phyloP scores from a whole-genome alignment of 2,113 vertebrate species.

The Hiodon tergisus region DNA sequence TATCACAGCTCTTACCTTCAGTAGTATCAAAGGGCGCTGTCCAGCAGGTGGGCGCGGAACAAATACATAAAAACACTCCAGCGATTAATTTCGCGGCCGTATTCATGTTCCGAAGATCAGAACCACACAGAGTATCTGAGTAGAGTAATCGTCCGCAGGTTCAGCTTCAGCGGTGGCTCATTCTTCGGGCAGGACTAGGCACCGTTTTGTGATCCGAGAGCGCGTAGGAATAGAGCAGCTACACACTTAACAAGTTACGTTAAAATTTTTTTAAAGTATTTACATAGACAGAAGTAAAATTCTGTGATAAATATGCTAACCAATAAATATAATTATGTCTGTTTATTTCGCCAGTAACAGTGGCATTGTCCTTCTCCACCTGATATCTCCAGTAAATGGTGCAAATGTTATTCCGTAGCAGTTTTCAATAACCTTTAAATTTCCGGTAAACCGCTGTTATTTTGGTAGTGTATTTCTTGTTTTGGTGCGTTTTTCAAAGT shows the following conservation, averaged over 20 bases:
- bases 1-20: not conserved
- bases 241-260: not conserved
- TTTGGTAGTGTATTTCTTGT: not conserved
- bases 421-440: too few relatives aligned
- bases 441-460: too few relatives aligned
- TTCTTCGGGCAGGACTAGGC: not conserved
- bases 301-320: too few relatives aligned
- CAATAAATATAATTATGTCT: too few relatives aligned
- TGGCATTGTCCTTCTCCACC: too few relatives aligned
- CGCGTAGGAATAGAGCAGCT: not conserved
- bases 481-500: not conserved
- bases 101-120: slow-evolving; percentile 20
- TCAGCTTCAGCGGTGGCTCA: not conserved
- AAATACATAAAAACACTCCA: not conserved
- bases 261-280: too few relatives aligned
- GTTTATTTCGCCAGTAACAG: too few relatives aligned
- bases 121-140: slow-evolving; percentile 6
- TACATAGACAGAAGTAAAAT: too few relatives aligned
- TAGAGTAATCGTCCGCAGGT: not conserved
- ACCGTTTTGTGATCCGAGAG: not conserved
- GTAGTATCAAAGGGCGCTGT: not conserved
- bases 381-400: not conserved
- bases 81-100: slow-evolving; percentile 8
- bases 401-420: not conserved
- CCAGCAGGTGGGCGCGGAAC: slow-evolving; percentile 1